phyloP scores from a whole-genome alignment of 2,797 vertebrate genomes.

The Fistularia commersonii region DNA sequence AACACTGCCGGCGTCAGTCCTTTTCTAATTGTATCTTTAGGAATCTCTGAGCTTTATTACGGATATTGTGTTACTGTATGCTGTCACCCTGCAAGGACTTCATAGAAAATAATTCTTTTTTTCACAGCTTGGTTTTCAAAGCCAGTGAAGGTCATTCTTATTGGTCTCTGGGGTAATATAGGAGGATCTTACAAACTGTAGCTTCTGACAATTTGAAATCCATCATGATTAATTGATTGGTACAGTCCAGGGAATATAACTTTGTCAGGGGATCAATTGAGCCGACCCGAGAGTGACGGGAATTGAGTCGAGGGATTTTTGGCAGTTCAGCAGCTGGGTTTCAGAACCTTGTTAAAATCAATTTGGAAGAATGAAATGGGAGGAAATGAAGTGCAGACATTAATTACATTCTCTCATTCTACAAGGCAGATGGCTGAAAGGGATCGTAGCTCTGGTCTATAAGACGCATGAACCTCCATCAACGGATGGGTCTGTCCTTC shows the following conservation, averaged over 20 bases:
- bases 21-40: conserved; percentile 18
- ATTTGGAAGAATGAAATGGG: conserved; percentile 61
- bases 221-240: conserved; percentile 72
- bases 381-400: conserved; percentile 16
- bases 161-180: conserved; percentile 59
- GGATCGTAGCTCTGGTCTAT: conserved; percentile 24
- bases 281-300: conserved; percentile 33
- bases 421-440: conserved; percentile 28
- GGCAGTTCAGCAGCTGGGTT: conserved; percentile 49
- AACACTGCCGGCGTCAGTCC: conserved; percentile 23
- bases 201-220: conserved; percentile 64
- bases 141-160: conserved; percentile 45
- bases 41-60: conserved; percentile 16
- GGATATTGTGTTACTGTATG: conserved; percentile 1
- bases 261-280: conserved; percentile 59
- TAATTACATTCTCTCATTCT: conserved; percentile 47
- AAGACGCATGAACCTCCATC: too few species aligned
- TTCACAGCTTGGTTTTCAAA: conserved; percentile 29
- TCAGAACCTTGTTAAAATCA: conserved; percentile 54
- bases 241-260: conserved; percentile 58
- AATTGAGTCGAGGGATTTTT: conserved; percentile 59
- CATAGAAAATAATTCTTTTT: conserved; percentile 20
- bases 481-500: conserved; percentile 31
- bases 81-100: too few species aligned
- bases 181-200: conserved; percentile 45